Evolutionary conservation across 1,140 invertebrate genomes (phyloP).

Genomic region (Propsilocerus akamusi): DNA sequence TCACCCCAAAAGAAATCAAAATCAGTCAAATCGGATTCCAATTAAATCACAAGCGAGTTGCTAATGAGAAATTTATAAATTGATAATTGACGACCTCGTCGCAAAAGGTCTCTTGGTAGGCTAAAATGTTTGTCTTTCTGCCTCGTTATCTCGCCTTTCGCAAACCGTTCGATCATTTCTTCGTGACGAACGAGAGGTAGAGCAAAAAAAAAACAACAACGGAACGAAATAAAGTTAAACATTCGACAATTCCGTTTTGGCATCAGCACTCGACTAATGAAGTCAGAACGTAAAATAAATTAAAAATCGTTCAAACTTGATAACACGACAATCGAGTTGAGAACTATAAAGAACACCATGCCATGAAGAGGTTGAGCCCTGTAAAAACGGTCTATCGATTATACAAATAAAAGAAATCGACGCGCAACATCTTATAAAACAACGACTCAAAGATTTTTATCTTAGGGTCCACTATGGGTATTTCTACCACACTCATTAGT

Average conservation of each 20-base stretch:
- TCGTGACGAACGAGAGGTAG: background rate
- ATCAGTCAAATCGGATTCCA: too few relatives aligned
- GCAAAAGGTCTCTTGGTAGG: background rate
- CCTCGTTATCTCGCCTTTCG: background rate
- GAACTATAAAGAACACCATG: too few relatives aligned
- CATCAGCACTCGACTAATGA: background rate
- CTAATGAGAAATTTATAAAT: background rate
- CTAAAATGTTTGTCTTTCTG: background rate
- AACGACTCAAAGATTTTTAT: slow-evolving; percentile 3
- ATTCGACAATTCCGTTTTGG: background rate
- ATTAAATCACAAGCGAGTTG: background rate
- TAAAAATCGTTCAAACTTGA: slow-evolving; percentile 4
- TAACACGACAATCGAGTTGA: too few relatives aligned
- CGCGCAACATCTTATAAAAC: too few relatives aligned
- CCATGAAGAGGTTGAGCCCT: too few relatives aligned
- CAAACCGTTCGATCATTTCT: slow-evolving; percentile 2
- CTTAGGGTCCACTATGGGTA: background rate
- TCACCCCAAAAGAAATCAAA: too few relatives aligned
- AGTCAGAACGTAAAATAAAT: slow-evolving; percentile 1
- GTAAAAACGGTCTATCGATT: too few relatives aligned
- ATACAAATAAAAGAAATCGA: too few relatives aligned
- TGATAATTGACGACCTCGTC: too few relatives aligned
- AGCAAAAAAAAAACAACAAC: background rate
- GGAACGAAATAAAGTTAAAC: background rate
- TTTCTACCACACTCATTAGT: too few relatives aligned